phyloP scores from a whole-genome alignment of 2,113 vertebrate species.

The Rallus limicola region DNA sequence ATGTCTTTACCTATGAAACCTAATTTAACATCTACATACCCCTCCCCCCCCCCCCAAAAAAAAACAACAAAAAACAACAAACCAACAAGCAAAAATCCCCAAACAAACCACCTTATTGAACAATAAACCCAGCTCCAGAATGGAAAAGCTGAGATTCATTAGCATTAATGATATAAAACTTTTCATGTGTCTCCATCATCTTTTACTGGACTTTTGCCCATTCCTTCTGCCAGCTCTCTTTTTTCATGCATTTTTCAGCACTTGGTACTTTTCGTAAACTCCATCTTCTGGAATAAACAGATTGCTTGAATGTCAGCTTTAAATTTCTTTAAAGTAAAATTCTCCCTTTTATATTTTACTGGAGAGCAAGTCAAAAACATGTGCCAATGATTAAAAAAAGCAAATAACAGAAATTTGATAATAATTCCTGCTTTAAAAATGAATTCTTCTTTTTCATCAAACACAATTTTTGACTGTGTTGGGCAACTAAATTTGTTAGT shows the following conservation, averaged over 20 bases:
- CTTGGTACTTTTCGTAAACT: neutral
- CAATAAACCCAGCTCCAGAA: neutral
- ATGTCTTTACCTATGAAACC: neutral
- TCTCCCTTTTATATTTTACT: neutral
- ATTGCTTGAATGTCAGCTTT: neutral
- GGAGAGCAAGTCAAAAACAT: neutral
- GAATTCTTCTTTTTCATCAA: neutral
- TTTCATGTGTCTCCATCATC: neutral
- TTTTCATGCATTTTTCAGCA: neutral
- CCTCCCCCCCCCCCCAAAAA: fast-evolving
- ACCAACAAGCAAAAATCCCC: neutral
- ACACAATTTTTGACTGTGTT: neutral
- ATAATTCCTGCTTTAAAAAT: neutral
- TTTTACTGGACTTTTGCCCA: neutral
- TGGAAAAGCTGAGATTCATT: neutral
- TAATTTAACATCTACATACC: neutral
- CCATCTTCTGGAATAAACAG: neutral
- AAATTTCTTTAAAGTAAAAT: neutral
- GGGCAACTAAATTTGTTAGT: neutral
- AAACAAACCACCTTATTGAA: neutral
- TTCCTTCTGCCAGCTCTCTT: neutral
- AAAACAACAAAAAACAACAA: neutral
- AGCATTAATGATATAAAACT: neutral
- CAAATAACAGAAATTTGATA: neutral
- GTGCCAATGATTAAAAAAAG: neutral